Conservation (phyloP, 2,113 vertebrate genomes). For the Sebastes fasciatus region DNA sequence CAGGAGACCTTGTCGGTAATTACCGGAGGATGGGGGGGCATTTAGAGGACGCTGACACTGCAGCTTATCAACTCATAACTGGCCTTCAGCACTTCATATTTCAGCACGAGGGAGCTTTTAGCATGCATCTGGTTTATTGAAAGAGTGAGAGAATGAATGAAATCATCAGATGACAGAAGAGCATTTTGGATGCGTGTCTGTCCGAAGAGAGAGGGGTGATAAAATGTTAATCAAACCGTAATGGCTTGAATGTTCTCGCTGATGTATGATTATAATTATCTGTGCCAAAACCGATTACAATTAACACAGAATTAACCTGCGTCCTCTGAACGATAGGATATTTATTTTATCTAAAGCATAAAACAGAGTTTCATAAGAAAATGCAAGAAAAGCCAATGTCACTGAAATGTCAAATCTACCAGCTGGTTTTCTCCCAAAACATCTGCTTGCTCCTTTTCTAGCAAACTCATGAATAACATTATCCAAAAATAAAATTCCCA, state of each 20-base stretch:
- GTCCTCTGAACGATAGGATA: not conserved
- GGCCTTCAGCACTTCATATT: constrained; percentile 42
- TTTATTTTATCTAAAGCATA: not conserved
- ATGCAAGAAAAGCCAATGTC: constrained; percentile 2
- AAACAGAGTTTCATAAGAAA: not conserved
- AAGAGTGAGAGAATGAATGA: constrained; percentile 43
- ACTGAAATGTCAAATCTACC: constrained; percentile 22
- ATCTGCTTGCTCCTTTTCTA: constrained; percentile 13
- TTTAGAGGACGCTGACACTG: constrained; percentile 65
- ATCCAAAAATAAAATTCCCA: constrained; percentile 40
- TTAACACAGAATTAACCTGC: constrained; percentile 10
- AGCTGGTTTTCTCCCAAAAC: not conserved
- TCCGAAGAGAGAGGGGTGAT: constrained; percentile 29
- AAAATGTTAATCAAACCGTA: constrained; percentile 47
- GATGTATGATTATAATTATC: constrained; percentile 24
- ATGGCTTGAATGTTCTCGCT: constrained; percentile 22
- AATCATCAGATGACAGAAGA: constrained; percentile 36
- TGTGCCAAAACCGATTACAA: not conserved
- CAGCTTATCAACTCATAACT: constrained; percentile 53
- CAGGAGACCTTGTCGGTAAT: constrained; percentile 53
- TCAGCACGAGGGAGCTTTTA: constrained; percentile 53
- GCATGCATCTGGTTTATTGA: constrained; percentile 43
- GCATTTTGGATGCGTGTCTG: constrained; percentile 5
- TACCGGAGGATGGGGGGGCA: constrained; percentile 49
- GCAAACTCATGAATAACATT: constrained; percentile 37